Evolutionary conservation across 2,113 vertebrate species (phyloP), one percentile per base, ranked within the genome.

Genomic region (Tringa solitaria): DNA sequence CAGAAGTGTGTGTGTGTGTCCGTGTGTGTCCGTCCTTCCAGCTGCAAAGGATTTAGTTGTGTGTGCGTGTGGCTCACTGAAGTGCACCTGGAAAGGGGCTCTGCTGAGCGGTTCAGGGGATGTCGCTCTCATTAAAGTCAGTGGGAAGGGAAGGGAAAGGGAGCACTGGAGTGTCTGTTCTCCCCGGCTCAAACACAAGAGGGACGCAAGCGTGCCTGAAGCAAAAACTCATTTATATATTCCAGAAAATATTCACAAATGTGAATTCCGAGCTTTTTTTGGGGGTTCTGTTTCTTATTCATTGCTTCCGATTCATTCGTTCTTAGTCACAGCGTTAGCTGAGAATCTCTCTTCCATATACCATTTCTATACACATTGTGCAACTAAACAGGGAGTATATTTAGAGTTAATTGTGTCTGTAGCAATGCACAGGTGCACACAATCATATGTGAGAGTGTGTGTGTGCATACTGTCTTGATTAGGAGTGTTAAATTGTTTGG

Each of bases 11-110:
- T 50, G 45, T 50, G 60, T 77, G 43, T 45, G 7, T 7, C 16
- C 18, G 17, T 17, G 46, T 46, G 46, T 22, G 46, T 46, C 20
- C 20, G 88, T 90, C 93, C 69, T 94, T 79, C 90, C 91, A 96
- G 91, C 94, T 93, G 94, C 95, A 96, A 41, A 88, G 73, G 89
- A 75, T 95, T 95, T 92, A 80, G 72, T 8, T 37, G 10, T 16
- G 6, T 54, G 60, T 67, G 91, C 80, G 73, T 67, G 91, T 86
- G 93, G 50, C 76, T 95, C 86, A 63, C 64, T 95, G n/a, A 23
- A 70, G 69, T 48, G 86, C 93, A 94, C 91, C 89, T 95, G 91
- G 80, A 63, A 70, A 89, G 76, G 76, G 64, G 64, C 85, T 94
- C 57, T 6, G 28, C 79, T 56, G 64, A 33, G 80, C 6, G 1